Evolutionary conservation across 2,888 invertebrate genomes (phyloP), one percentile per base, ranked within the genome.

Genomic region (Alentia gelatinosa): DNA sequence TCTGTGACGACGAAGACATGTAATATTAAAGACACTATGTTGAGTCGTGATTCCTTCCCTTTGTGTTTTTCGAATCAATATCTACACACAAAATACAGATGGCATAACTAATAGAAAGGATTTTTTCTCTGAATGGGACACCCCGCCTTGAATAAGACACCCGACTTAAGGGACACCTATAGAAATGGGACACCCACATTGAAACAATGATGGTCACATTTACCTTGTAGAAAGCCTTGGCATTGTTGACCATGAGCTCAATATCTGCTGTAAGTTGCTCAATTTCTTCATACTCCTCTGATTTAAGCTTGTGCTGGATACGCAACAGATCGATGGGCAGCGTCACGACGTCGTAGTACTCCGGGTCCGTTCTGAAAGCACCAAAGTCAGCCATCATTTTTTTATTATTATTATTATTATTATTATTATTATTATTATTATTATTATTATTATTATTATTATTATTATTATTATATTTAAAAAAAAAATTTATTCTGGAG

Each of bases 221-320:
- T 95, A 97, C 97, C 97, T 97, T 99, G 96, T 99, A 99, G 96
- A 98, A 99, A 12, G 98, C 98, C 96, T 98, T 98, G 0, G 99
- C 98, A 97, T 99, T 99, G 94, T 97, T 98, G 40, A 99, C 98
- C 94, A 99, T 97, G 50, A 99, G 97, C 95, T 98, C 98, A 93
- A 99, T 97, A 96, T 99, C 99, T 12, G 97, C 97, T 63, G 98
- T 97, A 92, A 99, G 97, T 95, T 99, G 98, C 42, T 99, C 98
- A 93, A 99, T 97, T 95, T 98, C 98, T 93, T 98, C 98, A 96
- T 99, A 99, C 90, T 99, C 99, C 94, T 99, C 99, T 0, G 98
- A 99, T 97, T 99, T 99, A 15, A 99, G 96, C 96, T 99, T 99
- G 95, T 99, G 99, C 96, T 99, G 99, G 1, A 99, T 98, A 96